Evolutionary conservation across 2,113 vertebrate genomes (phyloP), one percentile per base, ranked within the genome.

Genomic region (Pteruthius melanotis): DNA sequence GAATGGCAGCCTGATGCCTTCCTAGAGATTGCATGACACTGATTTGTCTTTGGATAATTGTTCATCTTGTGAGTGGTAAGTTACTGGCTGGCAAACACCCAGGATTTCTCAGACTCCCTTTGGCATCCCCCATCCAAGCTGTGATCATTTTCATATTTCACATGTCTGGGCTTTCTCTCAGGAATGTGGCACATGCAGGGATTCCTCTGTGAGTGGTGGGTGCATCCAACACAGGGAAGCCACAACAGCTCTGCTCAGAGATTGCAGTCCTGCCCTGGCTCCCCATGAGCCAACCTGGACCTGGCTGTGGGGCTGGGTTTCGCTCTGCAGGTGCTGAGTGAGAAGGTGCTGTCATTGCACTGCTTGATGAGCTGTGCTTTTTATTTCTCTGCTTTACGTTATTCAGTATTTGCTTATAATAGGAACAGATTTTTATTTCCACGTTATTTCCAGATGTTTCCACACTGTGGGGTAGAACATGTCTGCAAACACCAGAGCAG

Each of bases 121-220:
- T 95, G 93, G 90, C 92, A 92, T 74, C 71, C 71, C 72, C 53
- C 3, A 2, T 66, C 75, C 80, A 79, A 95, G 86, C 93, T 97
- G 90, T 96, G 94, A 96, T 94, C 74, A 83, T 66, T 92, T 90
- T 93, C 91, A 76, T 95, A 90, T 96, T 91, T 93, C 74, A 65
- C 37, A 76, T 42, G 82, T 91, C 93, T 91, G 66, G 56, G 68
- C 65, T 91, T 92, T 66, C 93, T 66, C 9, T 2, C 57, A 64
- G 89, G 83, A 90, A 63, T 26, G 27, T 54, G 78, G 64, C 56
- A 63, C 3, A 7, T 44, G 26, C 7, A 50, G n/a, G 39, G 61
- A 53, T 92, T 77, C 66, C 82, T 79, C 54, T 33, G 60, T 0
- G 6, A 91, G 60, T 18, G 23, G 39, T 57, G 52, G 50, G 50